These are phyloP conservation scores for Caenorhabditis remanei DNA, from an alignment of 1,140 invertebrate genomes.

Conservation along the genomic window DNA sequence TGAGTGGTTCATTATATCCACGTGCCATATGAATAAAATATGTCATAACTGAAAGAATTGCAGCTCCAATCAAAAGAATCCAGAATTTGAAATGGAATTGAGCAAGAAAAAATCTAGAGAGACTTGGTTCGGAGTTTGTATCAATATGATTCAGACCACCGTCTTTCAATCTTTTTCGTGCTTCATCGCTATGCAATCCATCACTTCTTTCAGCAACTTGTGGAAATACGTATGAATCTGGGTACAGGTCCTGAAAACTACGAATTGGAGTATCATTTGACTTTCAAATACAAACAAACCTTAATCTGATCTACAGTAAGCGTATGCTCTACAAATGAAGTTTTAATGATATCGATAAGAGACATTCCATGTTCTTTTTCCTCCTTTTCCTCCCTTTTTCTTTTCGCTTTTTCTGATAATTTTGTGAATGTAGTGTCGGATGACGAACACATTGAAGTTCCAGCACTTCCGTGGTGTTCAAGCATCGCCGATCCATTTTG, in stretches of 20 bases:
- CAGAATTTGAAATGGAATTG: conserved; percentile 78
- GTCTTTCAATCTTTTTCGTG: conserved; percentile 74
- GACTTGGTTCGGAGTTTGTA: conserved; percentile 69
- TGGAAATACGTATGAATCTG: conserved; percentile 75
- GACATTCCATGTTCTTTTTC: conserved; percentile 27
- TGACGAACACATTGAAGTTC: conserved; percentile 31
- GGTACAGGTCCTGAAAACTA: conserved; percentile 70
- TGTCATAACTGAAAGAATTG: conserved; percentile 71
- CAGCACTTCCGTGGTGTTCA: background rate
- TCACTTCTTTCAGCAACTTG: conserved; percentile 74
- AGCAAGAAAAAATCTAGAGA: conserved; percentile 69
- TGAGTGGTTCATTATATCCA: conserved; percentile 73
- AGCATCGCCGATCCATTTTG: background rate
- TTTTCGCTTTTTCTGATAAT: background rate
- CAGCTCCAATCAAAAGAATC: conserved; percentile 74
- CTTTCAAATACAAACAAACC: background rate
- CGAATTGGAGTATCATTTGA: background rate
- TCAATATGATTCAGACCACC: conserved; percentile 73
- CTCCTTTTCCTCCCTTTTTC: conserved; percentile 15
- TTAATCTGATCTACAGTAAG: conserved; percentile 69
- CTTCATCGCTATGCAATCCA: conserved; percentile 72
- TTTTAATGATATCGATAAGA: conserved; percentile 50
- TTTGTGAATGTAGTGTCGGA: conserved; percentile 40
- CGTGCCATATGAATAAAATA: conserved; percentile 77
- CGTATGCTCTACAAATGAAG: conserved; percentile 72